Evolutionary conservation across 2,113 vertebrate species (phyloP).

Genomic region (Mobula birostris): DNA sequence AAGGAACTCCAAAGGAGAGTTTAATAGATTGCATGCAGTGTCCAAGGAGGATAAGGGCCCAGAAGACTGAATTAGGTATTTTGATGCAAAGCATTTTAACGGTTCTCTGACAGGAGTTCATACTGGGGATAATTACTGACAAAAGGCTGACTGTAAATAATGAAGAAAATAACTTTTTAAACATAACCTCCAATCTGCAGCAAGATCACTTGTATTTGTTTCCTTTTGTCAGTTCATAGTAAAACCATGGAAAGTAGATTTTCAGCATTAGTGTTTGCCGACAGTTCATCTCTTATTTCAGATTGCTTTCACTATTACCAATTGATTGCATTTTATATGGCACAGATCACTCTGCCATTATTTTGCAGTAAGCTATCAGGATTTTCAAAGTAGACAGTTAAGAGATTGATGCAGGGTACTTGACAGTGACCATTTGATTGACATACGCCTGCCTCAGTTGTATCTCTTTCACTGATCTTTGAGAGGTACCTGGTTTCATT

Average conservation of each 20-base stretch:
- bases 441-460: neutral
- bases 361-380: neutral
- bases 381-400: neutral
- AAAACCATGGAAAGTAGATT: neutral
- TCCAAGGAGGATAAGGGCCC: neutral
- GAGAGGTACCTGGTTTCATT: neutral
- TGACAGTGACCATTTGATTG: neutral
- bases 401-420: neutral
- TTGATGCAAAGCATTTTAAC: neutral
- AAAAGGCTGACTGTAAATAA: neutral
- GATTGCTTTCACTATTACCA: neutral
- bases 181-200: neutral
- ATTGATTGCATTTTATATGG: neutral
- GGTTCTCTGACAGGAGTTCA: neutral
- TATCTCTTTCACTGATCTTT: neutral
- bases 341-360: neutral
- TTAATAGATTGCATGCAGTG: neutral
- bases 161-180: neutral
- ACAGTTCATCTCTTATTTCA: neutral
- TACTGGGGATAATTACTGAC: neutral
- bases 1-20: neutral
- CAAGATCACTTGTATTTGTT: neutral
- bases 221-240: neutral
- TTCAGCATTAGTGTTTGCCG: neutral
- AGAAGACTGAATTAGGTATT: neutral